Conservation (phyloP, 2,888 invertebrate species). For the Mechanitis mazaeus region DNA sequence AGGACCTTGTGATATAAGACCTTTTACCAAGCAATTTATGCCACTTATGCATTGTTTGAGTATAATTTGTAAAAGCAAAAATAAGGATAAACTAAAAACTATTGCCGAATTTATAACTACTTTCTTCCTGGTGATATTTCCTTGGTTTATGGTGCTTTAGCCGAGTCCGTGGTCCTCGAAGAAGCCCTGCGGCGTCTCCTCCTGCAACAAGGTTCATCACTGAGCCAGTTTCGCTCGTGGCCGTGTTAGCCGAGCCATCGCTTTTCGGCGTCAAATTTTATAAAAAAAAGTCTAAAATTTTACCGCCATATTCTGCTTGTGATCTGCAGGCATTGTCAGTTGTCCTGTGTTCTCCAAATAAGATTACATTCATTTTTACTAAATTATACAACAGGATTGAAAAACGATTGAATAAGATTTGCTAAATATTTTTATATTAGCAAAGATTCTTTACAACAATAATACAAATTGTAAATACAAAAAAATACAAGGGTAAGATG, state of each 20-base stretch:
- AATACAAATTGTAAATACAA: no score
- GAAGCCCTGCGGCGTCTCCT: slow-evolving; percentile 99
- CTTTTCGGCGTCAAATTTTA: slow-evolving; percentile 49
- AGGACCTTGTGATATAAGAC: no score
- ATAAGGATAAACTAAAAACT: slow-evolving; percentile 3
- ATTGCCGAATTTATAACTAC: slow-evolving; percentile 1
- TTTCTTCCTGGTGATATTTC: not conserved
- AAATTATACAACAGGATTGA: no score
- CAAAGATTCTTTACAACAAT: no score
- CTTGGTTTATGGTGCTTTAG: slow-evolving; percentile 62
- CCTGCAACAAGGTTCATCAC: slow-evolving; percentile 86
- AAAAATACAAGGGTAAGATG: no score
- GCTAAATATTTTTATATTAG: no score
- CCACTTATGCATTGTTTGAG: no score
- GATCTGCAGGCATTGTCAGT: no score
- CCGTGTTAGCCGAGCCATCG: slow-evolving; percentile 59
- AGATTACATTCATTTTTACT: no score
- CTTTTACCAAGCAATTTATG: no score
- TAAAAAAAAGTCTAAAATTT: not conserved
- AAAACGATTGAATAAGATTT: no score
- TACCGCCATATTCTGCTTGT: not conserved
- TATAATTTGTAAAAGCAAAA: not conserved
- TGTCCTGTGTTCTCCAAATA: no score
- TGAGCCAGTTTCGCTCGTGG: slow-evolving; percentile 74
- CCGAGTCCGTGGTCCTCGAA: slow-evolving; percentile 99